Conservation (phyloP, 1,140 invertebrate species). For the Drosophila mayri region DNA sequence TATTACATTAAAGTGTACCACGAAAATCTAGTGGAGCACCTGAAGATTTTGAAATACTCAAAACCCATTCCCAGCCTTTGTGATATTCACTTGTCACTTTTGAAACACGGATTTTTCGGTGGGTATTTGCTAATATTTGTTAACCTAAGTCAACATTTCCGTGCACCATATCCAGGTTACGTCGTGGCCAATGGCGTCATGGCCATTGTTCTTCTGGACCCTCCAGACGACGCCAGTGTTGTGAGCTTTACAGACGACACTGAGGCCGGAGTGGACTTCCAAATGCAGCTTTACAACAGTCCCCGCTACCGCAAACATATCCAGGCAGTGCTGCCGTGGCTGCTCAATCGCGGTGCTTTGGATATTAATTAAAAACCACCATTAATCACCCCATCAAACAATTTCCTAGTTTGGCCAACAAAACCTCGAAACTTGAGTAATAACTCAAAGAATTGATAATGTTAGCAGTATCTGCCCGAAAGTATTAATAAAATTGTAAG, state of each 20-base stretch:
- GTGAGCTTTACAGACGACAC: conserved; percentile 5
- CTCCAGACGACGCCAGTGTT: conserved; percentile 6
- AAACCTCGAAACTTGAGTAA: background rate
- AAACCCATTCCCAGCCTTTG: conserved; percentile 59
- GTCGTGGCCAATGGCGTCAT: conserved; percentile 13
- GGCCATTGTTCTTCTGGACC: conserved; percentile 10
- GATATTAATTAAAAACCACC: conserved; percentile 30
- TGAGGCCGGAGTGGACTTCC: conserved; percentile 9
- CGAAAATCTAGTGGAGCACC: conserved; percentile 56
- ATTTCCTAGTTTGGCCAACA: background rate
- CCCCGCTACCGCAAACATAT: conserved; percentile 22
- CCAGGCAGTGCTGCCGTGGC: conserved; percentile 4
- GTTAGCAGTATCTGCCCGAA: background rate
- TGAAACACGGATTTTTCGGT: conserved; percentile 13
- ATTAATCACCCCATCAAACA: background rate
- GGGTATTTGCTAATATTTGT: background rate
- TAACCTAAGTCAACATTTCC: background rate
- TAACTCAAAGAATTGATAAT: background rate
- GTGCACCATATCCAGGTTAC: background rate
- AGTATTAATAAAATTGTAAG: conserved; percentile 1
- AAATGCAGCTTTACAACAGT: conserved; percentile 20
- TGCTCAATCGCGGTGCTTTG: conserved; percentile 17
- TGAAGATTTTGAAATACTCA: conserved; percentile 66
- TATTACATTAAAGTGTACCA: conserved; percentile 75
- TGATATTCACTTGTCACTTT: conserved; percentile 51